Conservation (phyloP, 2,888 invertebrate species). For the Eumacrocentrus americanus region DNA sequence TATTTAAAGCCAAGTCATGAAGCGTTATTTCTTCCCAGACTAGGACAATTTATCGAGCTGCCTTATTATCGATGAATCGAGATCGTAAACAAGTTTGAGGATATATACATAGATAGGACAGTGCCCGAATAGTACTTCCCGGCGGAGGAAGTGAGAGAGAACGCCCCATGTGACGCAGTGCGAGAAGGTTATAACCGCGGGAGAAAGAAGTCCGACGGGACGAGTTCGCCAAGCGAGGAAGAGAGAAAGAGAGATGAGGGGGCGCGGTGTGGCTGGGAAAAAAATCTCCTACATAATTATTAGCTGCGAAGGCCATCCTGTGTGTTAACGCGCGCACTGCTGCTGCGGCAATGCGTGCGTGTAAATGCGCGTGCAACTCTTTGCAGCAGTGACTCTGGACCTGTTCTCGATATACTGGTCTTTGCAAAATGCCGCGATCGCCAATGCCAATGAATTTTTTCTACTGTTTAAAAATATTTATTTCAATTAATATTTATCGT, state of each 20-base stretch:
- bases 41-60: too few relatives aligned
- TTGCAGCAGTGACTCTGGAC: too few relatives aligned
- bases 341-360: constrained; percentile 3
- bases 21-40: too few relatives aligned
- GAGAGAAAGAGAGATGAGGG: constrained; percentile 10
- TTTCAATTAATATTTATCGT: constrained; percentile 3
- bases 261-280: background rate
- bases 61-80: too few relatives aligned
- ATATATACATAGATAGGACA: too few relatives aligned
- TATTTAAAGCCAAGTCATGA: too few relatives aligned
- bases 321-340: constrained; percentile 43
- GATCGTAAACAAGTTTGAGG: too few relatives aligned
- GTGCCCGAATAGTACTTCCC: too few relatives aligned
- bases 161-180: too few relatives aligned
- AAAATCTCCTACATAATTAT: constrained; percentile 55
- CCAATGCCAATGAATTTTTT: constrained; percentile 19
- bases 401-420: constrained; percentile 54
- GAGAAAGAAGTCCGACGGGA: constrained; percentile 1
- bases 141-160: too few relatives aligned
- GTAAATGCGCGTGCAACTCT: too few relatives aligned
- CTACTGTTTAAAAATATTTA: too few relatives aligned
- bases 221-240: constrained; percentile 23
- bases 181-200: background rate
- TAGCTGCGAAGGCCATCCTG: constrained; percentile 55
- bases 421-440: constrained; percentile 53